A percentile compares a stretch with the other conserved stretches of the same genome.
Conservation (phyloP, 2,888 invertebrate genomes). For the Parascotia fuliginaria region DNA sequence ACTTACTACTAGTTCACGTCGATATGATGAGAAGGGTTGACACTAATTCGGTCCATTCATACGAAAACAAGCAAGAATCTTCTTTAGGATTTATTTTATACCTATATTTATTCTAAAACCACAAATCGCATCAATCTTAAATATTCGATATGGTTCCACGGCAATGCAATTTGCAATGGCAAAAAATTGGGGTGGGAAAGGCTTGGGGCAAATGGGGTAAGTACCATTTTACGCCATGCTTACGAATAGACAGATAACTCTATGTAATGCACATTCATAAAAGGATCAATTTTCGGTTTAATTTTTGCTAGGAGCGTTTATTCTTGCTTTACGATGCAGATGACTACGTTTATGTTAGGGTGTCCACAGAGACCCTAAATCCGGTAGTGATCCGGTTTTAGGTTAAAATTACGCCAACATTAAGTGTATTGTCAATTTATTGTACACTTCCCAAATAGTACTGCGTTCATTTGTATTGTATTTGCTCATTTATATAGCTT, state of each 20-base stretch:
- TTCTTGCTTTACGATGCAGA: conserved; percentile 36
- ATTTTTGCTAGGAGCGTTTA: conserved; percentile 60
- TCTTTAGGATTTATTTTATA: too few relatives aligned
- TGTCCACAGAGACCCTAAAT: not conserved
- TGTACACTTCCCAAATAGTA: too few relatives aligned
- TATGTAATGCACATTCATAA: conserved; percentile 67
- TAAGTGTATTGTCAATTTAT: too few relatives aligned
- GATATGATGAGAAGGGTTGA: too few relatives aligned
- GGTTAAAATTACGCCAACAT: not conserved
- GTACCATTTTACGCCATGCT: conserved; percentile 59
- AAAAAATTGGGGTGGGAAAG: conserved; percentile 65
- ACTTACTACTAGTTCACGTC: too few relatives aligned
- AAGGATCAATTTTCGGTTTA: conserved; percentile 59
- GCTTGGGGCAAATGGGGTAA: conserved; percentile 57
- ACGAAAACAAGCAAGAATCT: too few relatives aligned
- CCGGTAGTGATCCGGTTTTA: not conserved
- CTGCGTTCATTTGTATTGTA: too few relatives aligned
- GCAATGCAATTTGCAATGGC: conserved; percentile 49
- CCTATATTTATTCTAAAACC: too few relatives aligned
- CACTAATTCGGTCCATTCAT: too few relatives aligned
- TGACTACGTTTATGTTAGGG: conserved; percentile 48
- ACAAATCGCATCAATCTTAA: conserved; percentile 4
- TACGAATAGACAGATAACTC: conserved; percentile 60
- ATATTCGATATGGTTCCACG: conserved; percentile 13
- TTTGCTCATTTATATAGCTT: too few relatives aligned